phyloP scores from a whole-genome alignment of 2,797 vertebrate genomes.

The Crocidura indochinensis region DNA sequence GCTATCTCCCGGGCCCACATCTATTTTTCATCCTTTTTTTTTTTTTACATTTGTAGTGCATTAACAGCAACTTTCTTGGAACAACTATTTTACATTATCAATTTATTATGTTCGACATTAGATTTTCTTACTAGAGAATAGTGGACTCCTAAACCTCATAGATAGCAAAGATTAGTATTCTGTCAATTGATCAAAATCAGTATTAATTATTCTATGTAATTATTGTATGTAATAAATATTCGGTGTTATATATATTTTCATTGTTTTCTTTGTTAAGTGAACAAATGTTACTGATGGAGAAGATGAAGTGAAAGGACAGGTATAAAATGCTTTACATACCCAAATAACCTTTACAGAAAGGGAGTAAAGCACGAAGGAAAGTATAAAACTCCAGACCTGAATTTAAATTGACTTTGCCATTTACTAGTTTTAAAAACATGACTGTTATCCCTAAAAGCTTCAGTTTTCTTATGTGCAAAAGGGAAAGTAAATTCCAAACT shows the following conservation, averaged over 20 bases:
- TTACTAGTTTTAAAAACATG: background rate
- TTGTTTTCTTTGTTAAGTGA: background rate
- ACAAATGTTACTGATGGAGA: background rate
- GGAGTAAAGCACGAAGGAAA: background rate
- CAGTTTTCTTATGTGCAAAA: background rate
- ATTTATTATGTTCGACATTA: background rate
- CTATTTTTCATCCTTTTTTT: background rate
- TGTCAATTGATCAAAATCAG: background rate
- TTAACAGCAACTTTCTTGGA: background rate
- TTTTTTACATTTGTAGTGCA: background rate
- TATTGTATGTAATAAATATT: background rate
- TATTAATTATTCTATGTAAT: background rate
- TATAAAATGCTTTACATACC: background rate
- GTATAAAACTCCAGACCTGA: background rate
- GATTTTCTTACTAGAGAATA: constrained; percentile 11
- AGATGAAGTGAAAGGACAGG: background rate
- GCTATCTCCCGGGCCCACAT: too few relatives aligned
- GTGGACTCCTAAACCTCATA: background rate
- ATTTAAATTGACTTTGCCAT: background rate
- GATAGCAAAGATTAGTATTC: background rate
- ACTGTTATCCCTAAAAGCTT: background rate
- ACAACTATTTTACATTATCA: background rate
- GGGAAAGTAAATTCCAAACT: background rate
- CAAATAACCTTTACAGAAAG: background rate
- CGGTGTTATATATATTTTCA: background rate